Evolutionary conservation across 2,888 invertebrate genomes (phyloP), one percentile per base, ranked within the genome.

Genomic region (Ochlodes sylvanus): DNA sequence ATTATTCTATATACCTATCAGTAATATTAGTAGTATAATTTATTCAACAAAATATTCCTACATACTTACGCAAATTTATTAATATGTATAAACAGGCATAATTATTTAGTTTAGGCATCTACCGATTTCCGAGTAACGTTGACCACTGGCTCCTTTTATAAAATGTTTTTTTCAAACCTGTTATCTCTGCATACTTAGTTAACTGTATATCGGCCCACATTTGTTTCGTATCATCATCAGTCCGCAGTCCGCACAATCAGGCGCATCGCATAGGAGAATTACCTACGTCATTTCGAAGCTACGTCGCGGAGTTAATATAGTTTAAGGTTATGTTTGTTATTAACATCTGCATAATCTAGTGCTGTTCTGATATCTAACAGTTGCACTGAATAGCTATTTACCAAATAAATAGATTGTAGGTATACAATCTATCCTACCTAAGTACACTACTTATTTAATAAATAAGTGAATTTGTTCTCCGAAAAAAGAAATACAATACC

Each of bases 191-290:
- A 44, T 61, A 21, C 14, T 32, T 10, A 42, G 32, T 47, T 72
- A 72, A 74, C 72, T 67, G 69, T 74, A 67, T 27, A 65, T 64
- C 64, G 69, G 44, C 70, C 69, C 55, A 69, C 65, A 70, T 69
- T 66, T 42, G 54, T 69, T 19, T 64, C 27, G 66, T 50, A 66
- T 64, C 44, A 63, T 57, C 67, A n/a, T n/a, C n/a, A n/a, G n/a
- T n/a, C n/a, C n/a, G n/a, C n/a, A 58, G 54, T 42, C 66, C 27
- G 52, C 44, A 52, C 44, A 47, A 47, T 47, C 44, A 47, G 44
- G 14, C 52, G 52, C 14, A 52, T 12, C 52, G 52, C 14, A 52
- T 12, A 52, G 21, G 52, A 55, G 54, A 41, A 66, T 42, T 32
- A 66, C 38, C 61, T 67, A 61, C 47, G 60, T 66, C 52, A 55